Evolutionary conservation across 1,140 invertebrate genomes (phyloP).

Genomic region (Drosophila orena): DNA sequence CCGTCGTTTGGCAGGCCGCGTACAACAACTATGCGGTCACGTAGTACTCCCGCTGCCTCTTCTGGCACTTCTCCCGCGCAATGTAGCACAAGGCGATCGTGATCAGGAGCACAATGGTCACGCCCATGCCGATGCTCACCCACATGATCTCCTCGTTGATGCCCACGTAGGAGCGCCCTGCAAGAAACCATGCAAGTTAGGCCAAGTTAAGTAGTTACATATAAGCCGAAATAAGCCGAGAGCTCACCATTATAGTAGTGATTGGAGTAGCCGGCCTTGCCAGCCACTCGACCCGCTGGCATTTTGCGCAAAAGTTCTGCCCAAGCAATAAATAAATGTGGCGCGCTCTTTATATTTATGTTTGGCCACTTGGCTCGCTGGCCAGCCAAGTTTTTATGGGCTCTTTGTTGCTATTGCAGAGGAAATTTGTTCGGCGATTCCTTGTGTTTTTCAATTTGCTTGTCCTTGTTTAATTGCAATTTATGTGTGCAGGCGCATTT

Average conservation of each 20-base stretch:
- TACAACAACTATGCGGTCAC: conserved; percentile 87
- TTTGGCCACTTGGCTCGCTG: conserved; percentile 17
- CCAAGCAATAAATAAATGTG: conserved; percentile 20
- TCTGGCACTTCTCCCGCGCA: conserved; percentile 91
- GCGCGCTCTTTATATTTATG: not conserved
- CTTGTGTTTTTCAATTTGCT: not conserved
- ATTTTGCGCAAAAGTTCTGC: conserved; percentile 52
- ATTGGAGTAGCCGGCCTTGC: conserved; percentile 90
- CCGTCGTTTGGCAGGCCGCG: conserved; percentile 57
- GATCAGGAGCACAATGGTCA: conserved; percentile 92
- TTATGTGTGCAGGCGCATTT: conserved; percentile 38
- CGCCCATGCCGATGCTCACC: conserved; percentile 93
- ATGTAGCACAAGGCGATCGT: conserved; percentile 93
- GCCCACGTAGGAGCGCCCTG: conserved; percentile 90
- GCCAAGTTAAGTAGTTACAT: no score
- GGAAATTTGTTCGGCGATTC: no score
- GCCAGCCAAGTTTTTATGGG: conserved; percentile 27
- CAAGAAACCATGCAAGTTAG: not conserved
- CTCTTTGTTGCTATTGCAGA: conserved; percentile 7
- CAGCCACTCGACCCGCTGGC: conserved; percentile 88
- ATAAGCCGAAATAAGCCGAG: no score
- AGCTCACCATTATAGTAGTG: conserved; percentile 88
- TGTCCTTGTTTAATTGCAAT: conserved; percentile 48
- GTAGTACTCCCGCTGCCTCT: conserved; percentile 88
- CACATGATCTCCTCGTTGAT: conserved; percentile 94